Evolutionary conservation across 2,113 vertebrate genomes (phyloP), one percentile per base, ranked within the genome.

Genomic region (Microtus oregoni): DNA sequence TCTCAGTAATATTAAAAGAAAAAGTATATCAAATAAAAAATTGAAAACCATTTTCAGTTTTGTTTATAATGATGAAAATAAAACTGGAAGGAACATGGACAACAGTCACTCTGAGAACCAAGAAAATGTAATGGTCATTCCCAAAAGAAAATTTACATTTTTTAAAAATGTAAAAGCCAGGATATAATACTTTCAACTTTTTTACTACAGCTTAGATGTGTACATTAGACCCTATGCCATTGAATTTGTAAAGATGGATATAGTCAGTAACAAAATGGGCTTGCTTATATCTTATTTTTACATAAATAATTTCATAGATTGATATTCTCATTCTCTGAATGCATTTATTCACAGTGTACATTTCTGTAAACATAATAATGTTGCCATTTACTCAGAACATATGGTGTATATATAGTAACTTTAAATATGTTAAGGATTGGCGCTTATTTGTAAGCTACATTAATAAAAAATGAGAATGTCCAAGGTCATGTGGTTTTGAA

Each of bases 21-120:
- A 86, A 41, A 65, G 83, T 44, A 30, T 63, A 63, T 38, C 17
- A 38, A 50, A 50, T 24, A 67, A 95, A 95, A 89, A 63, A 38
- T 41, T 90, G 61, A 90, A 93, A 77, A 0, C 13, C 44, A 11
- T 55, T 90, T 89, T 79, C 1, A 52, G 19, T 58, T 88, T 32
- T 52, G 30, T 15, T 11, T 61, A 70, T 10, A 91, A 86, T 35
- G n/a, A 55, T 75, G 3, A 55, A 97, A 58, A 92, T 38, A 90
- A 94, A 96, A 32, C 38, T 77, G 24, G 4, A 68, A 96, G 24
- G 14, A 63, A 94, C 86, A 68, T 82, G 19, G 35, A 47, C 87
- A 94, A 50, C 17, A 82, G 30, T 5, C 58, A 77, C 20, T 77
- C 7, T 93, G 65, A 78, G 10, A 75, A 20, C 28, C 58, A 72